Conservation (phyloP, 2,888 invertebrate species). For the Synergus gifuensis region DNA sequence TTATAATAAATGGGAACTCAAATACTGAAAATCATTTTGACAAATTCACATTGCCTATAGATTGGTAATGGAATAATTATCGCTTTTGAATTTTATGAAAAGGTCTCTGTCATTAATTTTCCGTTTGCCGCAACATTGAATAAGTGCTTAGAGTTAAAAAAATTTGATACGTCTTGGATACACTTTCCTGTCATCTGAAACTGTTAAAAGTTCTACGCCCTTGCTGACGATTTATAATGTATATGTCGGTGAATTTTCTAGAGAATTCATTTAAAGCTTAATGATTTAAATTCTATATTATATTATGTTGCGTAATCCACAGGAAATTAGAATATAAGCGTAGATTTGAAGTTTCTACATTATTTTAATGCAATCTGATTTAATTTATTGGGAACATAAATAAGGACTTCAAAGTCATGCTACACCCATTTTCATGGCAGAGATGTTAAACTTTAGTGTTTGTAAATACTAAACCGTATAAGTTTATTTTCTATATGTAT, state of each 20-base stretch:
- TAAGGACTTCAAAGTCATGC: too few relatives aligned
- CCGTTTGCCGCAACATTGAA: background rate
- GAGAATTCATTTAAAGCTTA: background rate
- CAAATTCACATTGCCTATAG: background rate
- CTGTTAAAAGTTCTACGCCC: constrained; percentile 31
- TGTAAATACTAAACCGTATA: too few relatives aligned
- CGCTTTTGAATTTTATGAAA: background rate
- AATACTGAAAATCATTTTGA: background rate
- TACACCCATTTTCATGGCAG: too few relatives aligned
- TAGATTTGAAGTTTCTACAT: too few relatives aligned
- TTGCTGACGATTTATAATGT: background rate
- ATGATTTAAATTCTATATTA: too few relatives aligned
- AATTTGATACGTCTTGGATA: constrained; percentile 30
- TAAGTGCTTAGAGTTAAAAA: constrained; percentile 25
- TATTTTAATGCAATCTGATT: too few relatives aligned
- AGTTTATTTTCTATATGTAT: too few relatives aligned
- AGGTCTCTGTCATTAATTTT: background rate
- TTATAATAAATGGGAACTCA: background rate
- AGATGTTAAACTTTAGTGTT: too few relatives aligned
- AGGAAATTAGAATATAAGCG: too few relatives aligned
- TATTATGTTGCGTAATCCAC: too few relatives aligned
- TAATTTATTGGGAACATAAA: too few relatives aligned
- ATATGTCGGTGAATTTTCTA: background rate
- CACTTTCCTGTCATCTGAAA: constrained; percentile 27
- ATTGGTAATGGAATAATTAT: background rate